Base-by-base conservation (phyloP, 2,888 invertebrate genomes). In the Acleris holmiana region DNA sequence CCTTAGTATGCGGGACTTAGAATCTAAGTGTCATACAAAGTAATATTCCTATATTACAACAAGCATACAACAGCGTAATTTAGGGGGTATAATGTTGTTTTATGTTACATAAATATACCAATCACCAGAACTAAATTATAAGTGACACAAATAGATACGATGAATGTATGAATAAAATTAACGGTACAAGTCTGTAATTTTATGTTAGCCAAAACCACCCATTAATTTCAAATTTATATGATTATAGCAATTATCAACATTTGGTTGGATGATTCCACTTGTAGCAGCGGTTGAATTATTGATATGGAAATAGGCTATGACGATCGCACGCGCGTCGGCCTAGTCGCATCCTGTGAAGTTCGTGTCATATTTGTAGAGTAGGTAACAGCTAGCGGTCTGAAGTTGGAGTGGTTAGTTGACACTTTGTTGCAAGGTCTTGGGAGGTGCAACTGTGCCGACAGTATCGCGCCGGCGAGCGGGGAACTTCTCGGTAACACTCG, bases 341-440 rank as follows among this genome's bases (percentile, higher is more conserved):
- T 74, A 78, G 77, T 80, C 78, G 72, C 77, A 77, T 79, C 81
- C 80, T 75, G 71, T 68, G 72, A 85, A 85, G 83, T 84, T 83
- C 80, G 76, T 79, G 83, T 80, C 82, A 79, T 79, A 49, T 67
- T 67, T 59, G 61, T 56, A 41, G 64, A 70, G 71, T 68, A n/a
- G n/a, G n/a, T n/a, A 57, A 49, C 63, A n/a, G 57, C 55, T 54
- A 77, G 73, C 73, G 70, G 77, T 71, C 76, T 74, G 29, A 75
- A 83, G 79, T 84, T 79, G 82, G 79, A 85, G 80, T 79, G 81
- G 82, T 81, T 83, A 78, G 82, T 79, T 85, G 86, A 84, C 82
- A 87, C 81, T 85, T 86, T 83, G 86, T 84, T 84, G 82, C 83
- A 79, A 82, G 87, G 84, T 83, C 82, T 79, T 79, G 74, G 75